Evolutionary conservation across 2,888 invertebrate species (phyloP), one percentile per base, ranked within the genome.

Genomic region (Dicyrtomina minuta): DNA sequence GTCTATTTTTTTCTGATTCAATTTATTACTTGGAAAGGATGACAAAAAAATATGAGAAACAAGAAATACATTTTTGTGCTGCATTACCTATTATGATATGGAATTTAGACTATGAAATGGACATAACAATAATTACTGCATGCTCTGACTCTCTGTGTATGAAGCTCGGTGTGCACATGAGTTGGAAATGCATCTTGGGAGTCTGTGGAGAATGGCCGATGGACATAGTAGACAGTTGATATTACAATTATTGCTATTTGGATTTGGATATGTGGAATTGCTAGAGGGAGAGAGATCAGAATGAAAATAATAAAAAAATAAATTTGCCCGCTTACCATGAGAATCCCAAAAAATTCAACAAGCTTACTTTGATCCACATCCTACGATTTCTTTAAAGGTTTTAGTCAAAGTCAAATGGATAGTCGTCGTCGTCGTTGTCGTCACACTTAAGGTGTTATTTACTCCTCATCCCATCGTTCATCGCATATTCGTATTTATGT

Each of bases 351-450:
- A 61, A 61, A 22, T 61, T 46, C 44, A 12, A 27, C 44, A 61
- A 24, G 46, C 22, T 60, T 62, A 27, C 55, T 65, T 65, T 65
- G 51, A 49, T 64, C 51, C 39, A 65, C 55, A 56, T 56, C 43
- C 56, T 56, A 44, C 44, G 65, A 55, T 55, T 65, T 55, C 55
- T 55, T 33, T 33, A 33, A 8, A 33, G 33, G 33, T 33, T 33
- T 33, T 33, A 33, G 33, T 33, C 33, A 33, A 33, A 33, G 33
- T 33, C 33, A 33, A 33, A 33, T 5, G 33, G 33, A 33, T 33
- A 33, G 33, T 5, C 56, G 33, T 33, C 33, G 33, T 33, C n/a
- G n/a, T n/a, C n/a, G n/a, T n/a, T n/a, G n/a, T n/a, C n/a, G 8
- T 33, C 3, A 33, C 33, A 33, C 33, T 33, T 33, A 33, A 33